Evolutionary conservation across 2,888 invertebrate species (phyloP), one percentile per base, ranked within the genome.

Genomic region (Lithophane ornitopus): DNA sequence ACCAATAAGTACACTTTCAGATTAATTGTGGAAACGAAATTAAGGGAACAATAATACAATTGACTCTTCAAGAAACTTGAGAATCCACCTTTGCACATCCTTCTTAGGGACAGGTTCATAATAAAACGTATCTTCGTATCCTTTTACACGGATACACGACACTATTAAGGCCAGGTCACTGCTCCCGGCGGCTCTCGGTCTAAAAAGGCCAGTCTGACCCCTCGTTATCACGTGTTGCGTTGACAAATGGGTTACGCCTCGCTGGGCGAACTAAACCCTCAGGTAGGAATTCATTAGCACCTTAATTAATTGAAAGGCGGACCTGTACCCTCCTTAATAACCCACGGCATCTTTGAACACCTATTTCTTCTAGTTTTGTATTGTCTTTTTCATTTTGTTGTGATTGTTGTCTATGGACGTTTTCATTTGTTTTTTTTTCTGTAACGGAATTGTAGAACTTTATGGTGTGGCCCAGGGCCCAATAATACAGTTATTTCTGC

Each of bases 231-330:
- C 89, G 92, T 91, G 91, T 86, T 90, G 85, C 85, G 88, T 92
- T 95, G 94, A 96, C 95, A 95, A 95, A 95, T 95, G 94, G 94
- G 93, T 88, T 88, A 91, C 93, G 93, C 93, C 94, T 94, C 87
- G 87, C 75, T 78, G 76, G 80, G 80, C 52, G 84, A 86, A 81
- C 80, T 81, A 83, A 84, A 85, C 89, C 92, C 90, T 87, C 87
- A 89, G 92, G 92, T 90, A 89, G 90, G 88, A 92, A 93, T 93
- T 94, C 92, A 95, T 95, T 94, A 94, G 91, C 84, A 86, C 88
- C 90, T 89, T 93, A 94, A 95, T 94, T 95, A 95, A 95, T 95
- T 94, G 92, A 90, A 87, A 91, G 94, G 93, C 92, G 93, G 92
- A 80, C 87, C 88, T 85, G 84, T 86, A 82, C 81, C 90, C 91